These are phyloP conservation scores for Phalloptychus januarius DNA, from an alignment of 2,797 vertebrate species.

Conservation along the genomic window DNA sequence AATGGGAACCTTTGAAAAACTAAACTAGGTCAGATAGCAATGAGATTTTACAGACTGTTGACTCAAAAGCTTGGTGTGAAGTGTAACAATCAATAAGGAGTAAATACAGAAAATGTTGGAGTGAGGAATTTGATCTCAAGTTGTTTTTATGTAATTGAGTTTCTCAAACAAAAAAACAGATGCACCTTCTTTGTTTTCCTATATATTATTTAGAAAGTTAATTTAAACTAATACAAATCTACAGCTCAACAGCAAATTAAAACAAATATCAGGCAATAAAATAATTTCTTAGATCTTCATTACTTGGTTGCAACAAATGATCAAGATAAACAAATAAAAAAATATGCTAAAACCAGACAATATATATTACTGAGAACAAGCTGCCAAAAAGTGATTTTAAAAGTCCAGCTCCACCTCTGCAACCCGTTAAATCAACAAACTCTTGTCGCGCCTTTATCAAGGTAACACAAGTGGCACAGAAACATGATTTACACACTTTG, in stretches of 20 bases:
- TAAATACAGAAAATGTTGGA: conserved; percentile 82
- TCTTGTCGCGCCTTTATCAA: conserved; percentile 21
- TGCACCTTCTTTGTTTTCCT: neutral
- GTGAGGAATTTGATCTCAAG: conserved; percentile 55
- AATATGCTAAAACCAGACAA: neutral
- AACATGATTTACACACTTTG: conserved; percentile 49
- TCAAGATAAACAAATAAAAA: neutral
- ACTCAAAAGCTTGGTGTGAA: conserved; percentile 36
- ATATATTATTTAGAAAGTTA: neutral
- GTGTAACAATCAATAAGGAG: conserved; percentile 82
- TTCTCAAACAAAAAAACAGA: conserved; percentile 81
- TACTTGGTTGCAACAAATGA: neutral
- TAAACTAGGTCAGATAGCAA: conserved; percentile 7
- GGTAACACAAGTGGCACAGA: conserved; percentile 37
- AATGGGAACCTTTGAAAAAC: neutral
- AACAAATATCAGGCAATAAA: neutral
- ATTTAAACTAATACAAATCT: neutral
- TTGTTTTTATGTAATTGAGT: conserved; percentile 87
- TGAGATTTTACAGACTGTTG: conserved; percentile 26
- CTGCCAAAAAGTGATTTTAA: conserved; percentile 1
- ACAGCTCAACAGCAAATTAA: neutral
- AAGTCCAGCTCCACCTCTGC: conserved; percentile 15
- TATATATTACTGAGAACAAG: neutral
- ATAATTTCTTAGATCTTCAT: neutral
- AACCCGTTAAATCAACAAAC: conserved; percentile 10